Evolutionary conservation across 2,113 vertebrate species (phyloP).

Genomic region (Callocephalon fimbriatum): DNA sequence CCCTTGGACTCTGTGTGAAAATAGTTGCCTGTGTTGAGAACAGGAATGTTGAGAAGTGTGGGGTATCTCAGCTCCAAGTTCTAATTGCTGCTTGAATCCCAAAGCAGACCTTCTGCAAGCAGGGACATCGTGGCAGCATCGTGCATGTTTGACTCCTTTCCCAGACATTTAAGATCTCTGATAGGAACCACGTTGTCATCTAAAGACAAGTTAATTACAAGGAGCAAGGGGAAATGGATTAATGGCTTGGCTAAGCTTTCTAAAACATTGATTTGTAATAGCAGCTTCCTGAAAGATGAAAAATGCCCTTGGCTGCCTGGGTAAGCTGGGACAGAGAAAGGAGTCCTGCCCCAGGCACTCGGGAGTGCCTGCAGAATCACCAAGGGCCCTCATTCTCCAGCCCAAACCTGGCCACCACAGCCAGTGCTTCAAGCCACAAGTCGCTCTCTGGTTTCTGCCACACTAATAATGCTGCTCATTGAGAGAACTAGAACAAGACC

Average conservation of each 20-base stretch:
- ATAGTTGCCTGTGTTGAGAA: background rate
- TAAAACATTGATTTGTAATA: background rate
- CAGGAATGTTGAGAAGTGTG: background rate
- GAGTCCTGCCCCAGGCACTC: background rate
- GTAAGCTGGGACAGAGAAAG: background rate
- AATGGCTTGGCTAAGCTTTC: slow-evolving; percentile 7
- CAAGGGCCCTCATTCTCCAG: background rate
- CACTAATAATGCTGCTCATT: background rate
- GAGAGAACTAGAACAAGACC: background rate
- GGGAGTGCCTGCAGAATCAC: background rate
- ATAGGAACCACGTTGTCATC: background rate
- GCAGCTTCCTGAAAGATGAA: background rate
- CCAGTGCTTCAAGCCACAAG: fast-evolving
- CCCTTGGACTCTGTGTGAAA: background rate
- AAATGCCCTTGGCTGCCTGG: background rate
- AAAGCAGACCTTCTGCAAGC: background rate
- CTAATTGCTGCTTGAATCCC: background rate
- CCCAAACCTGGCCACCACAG: background rate
- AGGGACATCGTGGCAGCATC: fast-evolving
- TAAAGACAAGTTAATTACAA: slow-evolving; percentile 19
- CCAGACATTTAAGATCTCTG: background rate
- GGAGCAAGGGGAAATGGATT: background rate
- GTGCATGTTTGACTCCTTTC: background rate
- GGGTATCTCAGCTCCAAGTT: background rate
- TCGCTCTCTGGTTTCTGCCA: background rate